Percentiles rank a stretch among this genome's conserved stretches.
phyloP scores from a whole-genome alignment of 2,797 vertebrate genomes.

The Sebastes flavidus region DNA sequence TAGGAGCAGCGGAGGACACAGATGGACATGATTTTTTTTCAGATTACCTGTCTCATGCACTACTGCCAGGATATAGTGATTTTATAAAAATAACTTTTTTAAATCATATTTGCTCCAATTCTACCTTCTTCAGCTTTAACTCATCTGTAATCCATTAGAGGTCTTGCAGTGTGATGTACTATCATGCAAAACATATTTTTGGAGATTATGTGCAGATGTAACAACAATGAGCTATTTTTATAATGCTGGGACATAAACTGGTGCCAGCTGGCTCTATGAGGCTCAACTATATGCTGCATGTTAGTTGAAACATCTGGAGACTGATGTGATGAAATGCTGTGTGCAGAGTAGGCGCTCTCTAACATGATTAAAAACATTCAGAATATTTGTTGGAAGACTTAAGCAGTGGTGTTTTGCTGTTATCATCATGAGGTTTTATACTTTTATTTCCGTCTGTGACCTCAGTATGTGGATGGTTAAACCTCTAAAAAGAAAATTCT shows the following conservation, averaged over 20 bases:
- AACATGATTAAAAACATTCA: background rate
- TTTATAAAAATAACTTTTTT: background rate
- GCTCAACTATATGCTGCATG: background rate
- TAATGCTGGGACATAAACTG: background rate
- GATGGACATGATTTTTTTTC: no score
- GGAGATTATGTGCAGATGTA: background rate
- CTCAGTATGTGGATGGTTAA: background rate
- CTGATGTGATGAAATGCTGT: constrained; percentile 8
- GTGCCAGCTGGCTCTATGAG: constrained; percentile 23
- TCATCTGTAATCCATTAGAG: background rate
- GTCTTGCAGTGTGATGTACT: background rate
- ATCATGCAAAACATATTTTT: constrained; percentile 2
- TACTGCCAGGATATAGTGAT: no score
- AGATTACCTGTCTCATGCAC: no score
- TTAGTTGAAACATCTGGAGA: constrained; percentile 29
- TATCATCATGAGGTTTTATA: background rate
- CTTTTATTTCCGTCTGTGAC: background rate
- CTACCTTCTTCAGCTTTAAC: no score
- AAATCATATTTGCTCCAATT: no score
- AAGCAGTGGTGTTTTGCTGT: background rate
- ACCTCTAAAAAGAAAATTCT: background rate
- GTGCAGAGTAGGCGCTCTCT: background rate
- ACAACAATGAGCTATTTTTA: constrained; percentile 19
- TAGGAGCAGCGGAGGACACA: no score
- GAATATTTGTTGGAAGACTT: background rate